These are phyloP conservation scores for Capitulum mitella DNA, from an alignment of 2,888 invertebrate species.

Conservation along the genomic window DNA sequence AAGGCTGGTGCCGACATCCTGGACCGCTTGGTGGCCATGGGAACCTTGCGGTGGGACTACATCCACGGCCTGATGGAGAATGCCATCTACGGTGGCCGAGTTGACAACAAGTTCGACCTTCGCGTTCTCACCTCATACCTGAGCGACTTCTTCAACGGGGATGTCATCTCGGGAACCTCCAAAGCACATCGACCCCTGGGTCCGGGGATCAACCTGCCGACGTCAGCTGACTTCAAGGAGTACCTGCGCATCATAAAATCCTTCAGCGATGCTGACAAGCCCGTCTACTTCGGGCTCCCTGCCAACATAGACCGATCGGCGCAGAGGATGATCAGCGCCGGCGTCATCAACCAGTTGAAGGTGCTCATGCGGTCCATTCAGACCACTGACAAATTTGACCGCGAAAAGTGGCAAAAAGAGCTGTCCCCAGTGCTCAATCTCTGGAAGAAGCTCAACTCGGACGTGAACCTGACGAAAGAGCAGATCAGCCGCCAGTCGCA, in stretches of 20 bases:
- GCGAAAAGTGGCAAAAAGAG: slow-evolving; percentile 54
- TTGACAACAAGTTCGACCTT: slow-evolving; percentile 69
- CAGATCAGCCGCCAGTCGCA: background rate
- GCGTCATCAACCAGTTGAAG: slow-evolving; percentile 58
- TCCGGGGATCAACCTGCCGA: slow-evolving; percentile 49
- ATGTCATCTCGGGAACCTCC: slow-evolving; percentile 49
- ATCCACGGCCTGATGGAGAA: slow-evolving; percentile 67
- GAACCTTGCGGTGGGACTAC: slow-evolving; percentile 57
- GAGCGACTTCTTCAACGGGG: slow-evolving; percentile 51
- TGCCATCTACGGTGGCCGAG: slow-evolving; percentile 76
- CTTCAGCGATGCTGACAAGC: slow-evolving; percentile 64
- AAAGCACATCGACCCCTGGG: slow-evolving; percentile 56
- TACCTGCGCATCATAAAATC: slow-evolving; percentile 57
- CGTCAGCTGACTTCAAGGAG: slow-evolving; percentile 53
- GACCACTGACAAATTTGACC: slow-evolving; percentile 47
- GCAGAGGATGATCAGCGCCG: slow-evolving; percentile 59
- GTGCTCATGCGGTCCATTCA: slow-evolving; percentile 46
- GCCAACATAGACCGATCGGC: slow-evolving; percentile 78
- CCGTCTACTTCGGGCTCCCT: slow-evolving; percentile 72
- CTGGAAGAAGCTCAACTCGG: slow-evolving; percentile 67
- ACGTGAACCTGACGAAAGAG: slow-evolving; percentile 9
- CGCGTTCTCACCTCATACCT: slow-evolving; percentile 61
- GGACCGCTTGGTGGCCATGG: slow-evolving; percentile 44
- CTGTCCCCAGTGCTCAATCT: slow-evolving; percentile 63
- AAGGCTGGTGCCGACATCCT: slow-evolving; percentile 62